These are phyloP conservation scores for Peromyscus polionotus DNA, from an alignment of 2,113 vertebrate genomes.

Conservation along the genomic window DNA sequence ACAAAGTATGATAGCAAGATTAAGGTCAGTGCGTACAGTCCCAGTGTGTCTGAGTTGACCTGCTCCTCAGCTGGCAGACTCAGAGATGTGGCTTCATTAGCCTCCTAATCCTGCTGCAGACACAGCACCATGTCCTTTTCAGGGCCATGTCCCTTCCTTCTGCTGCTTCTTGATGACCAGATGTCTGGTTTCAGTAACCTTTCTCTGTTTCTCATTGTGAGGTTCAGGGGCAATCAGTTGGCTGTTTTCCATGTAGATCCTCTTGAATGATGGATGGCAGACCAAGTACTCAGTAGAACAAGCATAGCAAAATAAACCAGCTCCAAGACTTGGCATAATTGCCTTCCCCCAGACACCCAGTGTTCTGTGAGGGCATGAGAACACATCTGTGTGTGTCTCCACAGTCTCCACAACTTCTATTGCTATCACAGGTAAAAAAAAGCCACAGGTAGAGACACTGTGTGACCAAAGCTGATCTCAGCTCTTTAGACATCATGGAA, in stretches of 20 bases:
- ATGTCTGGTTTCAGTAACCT: background rate
- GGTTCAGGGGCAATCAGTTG: too few relatives aligned
- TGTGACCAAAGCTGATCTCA: background rate
- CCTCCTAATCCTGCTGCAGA: rapidly evolving
- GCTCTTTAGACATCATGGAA: background rate
- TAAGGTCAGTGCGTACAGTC: background rate
- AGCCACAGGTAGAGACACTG: background rate
- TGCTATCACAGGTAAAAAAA: background rate
- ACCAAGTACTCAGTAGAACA: background rate
- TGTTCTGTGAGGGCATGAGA: rapidly evolving
- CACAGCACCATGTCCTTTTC: rapidly evolving
- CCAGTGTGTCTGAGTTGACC: background rate
- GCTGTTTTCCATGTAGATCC: background rate
- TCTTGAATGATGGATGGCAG: background rate
- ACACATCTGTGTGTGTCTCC: rapidly evolving
- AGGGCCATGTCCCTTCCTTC: background rate
- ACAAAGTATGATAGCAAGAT: rapidly evolving
- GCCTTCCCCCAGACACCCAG: rapidly evolving
- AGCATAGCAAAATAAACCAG: background rate
- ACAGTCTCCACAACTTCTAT: rapidly evolving
- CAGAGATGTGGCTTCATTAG: rapidly evolving
- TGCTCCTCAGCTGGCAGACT: too few relatives aligned
- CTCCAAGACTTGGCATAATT: rapidly evolving
- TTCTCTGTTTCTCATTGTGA: background rate
- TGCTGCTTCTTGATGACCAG: background rate